Conservation (phyloP, 1,140 invertebrate genomes). For the Drosophila repletoides region DNA sequence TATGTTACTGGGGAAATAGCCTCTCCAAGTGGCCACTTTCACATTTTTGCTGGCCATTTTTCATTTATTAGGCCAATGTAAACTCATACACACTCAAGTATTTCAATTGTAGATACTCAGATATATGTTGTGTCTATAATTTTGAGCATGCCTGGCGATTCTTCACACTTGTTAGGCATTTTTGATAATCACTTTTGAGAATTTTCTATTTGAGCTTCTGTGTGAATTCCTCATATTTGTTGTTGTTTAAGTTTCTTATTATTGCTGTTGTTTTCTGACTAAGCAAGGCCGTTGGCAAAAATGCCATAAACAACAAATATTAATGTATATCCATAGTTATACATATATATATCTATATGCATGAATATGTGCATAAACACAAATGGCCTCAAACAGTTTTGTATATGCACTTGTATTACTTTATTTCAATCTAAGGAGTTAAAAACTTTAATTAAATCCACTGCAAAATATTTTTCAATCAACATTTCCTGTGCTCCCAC, state of each 20-base stretch:
- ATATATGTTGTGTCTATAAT: background rate
- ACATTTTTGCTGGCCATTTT: background rate
- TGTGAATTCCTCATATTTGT: conserved; percentile 4
- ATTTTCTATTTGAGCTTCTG: conserved; percentile 18
- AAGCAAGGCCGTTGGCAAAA: conserved; percentile 11
- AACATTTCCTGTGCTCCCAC: too few relatives aligned
- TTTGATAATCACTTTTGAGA: conserved; percentile 26
- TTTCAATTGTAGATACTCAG: background rate
- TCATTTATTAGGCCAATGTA: background rate
- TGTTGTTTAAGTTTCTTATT: background rate
- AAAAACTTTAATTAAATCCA: too few relatives aligned
- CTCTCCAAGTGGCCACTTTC: too few relatives aligned
- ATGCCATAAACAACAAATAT: background rate
- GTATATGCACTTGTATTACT: too few relatives aligned
- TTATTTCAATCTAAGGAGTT: too few relatives aligned
- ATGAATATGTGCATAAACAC: background rate
- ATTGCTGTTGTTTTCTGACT: background rate
- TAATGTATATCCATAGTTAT: background rate
- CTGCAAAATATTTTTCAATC: too few relatives aligned
- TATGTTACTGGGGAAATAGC: too few relatives aligned
- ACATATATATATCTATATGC: background rate
- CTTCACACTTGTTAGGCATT: conserved; percentile 37
- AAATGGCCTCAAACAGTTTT: too few relatives aligned
- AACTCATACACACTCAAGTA: background rate
- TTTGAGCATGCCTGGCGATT: conserved; percentile 18